These are phyloP conservation scores for Cygnus buccinator DNA, from an alignment of 2,113 vertebrate genomes.

Conservation along the genomic window DNA sequence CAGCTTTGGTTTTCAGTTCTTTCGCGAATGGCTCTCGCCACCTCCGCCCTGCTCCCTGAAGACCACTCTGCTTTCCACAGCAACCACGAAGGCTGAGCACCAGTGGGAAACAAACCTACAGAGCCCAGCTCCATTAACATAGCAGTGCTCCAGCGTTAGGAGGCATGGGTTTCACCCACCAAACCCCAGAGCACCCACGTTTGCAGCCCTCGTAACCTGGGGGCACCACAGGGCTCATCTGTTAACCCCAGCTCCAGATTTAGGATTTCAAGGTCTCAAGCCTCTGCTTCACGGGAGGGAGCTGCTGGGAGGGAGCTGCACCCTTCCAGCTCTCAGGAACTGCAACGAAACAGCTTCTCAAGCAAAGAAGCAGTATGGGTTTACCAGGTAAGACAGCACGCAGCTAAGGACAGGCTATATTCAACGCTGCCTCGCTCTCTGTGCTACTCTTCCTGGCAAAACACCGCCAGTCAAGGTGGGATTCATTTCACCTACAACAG, in stretches of 20 bases:
- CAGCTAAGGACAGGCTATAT: background rate
- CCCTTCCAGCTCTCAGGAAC: background rate
- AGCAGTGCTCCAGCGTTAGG: background rate
- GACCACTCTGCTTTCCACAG: background rate
- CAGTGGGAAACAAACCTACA: background rate
- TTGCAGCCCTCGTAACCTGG: background rate
- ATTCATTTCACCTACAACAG: background rate
- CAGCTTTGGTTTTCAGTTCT: conserved; percentile 16
- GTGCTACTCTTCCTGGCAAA: background rate
- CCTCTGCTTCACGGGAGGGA: background rate
- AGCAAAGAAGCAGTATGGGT: background rate
- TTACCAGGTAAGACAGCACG: background rate
- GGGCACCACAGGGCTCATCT: background rate
- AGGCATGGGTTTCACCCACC: background rate
- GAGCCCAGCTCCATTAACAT: background rate
- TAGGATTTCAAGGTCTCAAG: background rate
- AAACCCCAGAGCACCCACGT: background rate
- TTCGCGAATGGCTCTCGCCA: background rate
- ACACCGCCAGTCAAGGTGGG: background rate
- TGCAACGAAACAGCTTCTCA: background rate
- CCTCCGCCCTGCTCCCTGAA: background rate
- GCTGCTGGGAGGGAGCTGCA: background rate
- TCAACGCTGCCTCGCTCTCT: background rate
- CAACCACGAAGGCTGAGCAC: background rate
- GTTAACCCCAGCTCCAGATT: background rate